These are phyloP conservation scores for Prorops nasuta DNA, from an alignment of 1,140 invertebrate species.

Conservation along the genomic window DNA sequence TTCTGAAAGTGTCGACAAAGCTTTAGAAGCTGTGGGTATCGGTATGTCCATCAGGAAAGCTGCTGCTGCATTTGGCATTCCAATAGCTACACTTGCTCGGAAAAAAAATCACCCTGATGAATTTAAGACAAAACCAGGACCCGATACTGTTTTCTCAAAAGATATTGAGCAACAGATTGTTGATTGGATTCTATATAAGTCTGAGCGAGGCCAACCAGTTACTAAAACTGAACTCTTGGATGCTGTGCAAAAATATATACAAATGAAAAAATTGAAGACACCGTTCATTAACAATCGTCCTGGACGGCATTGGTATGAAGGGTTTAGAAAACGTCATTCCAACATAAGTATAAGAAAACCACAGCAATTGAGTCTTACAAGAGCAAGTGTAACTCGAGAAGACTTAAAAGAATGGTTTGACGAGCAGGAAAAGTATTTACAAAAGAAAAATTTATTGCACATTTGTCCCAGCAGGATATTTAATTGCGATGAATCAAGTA, in stretches of 20 bases:
- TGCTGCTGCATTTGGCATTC: constrained; percentile 2
- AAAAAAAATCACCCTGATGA: constrained; percentile 2
- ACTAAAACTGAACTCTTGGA: constrained; percentile 32
- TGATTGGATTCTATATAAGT: not conserved
- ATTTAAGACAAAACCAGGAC: not conserved
- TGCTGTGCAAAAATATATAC: constrained; percentile 36
- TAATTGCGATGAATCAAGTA: constrained; percentile 39
- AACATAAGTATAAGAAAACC: constrained; percentile 19
- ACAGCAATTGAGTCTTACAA: constrained; percentile 22
- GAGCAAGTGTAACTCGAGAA: constrained; percentile 19
- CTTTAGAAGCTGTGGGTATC: not conserved
- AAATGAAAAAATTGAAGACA: constrained; percentile 27
- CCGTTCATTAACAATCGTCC: constrained; percentile 28
- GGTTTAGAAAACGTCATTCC: too few species aligned
- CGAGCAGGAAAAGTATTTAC: constrained; percentile 17
- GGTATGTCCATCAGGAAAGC: constrained; percentile 5
- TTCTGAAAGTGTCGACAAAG: not conserved
- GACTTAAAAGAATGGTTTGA: constrained; percentile 21
- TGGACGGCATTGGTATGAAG: constrained; percentile 26
- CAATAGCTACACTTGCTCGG: not conserved
- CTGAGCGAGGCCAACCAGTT: constrained; percentile 26
- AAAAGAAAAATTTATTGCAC: constrained; percentile 14
- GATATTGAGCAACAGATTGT: not conserved
- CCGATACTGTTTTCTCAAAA: not conserved
- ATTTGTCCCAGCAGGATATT: constrained; percentile 26